Percentiles rank a stretch among this genome's conserved stretches.
These are phyloP conservation scores for Cotesia chilonis DNA, from an alignment of 1,140 invertebrate species.

Conservation along the genomic window DNA sequence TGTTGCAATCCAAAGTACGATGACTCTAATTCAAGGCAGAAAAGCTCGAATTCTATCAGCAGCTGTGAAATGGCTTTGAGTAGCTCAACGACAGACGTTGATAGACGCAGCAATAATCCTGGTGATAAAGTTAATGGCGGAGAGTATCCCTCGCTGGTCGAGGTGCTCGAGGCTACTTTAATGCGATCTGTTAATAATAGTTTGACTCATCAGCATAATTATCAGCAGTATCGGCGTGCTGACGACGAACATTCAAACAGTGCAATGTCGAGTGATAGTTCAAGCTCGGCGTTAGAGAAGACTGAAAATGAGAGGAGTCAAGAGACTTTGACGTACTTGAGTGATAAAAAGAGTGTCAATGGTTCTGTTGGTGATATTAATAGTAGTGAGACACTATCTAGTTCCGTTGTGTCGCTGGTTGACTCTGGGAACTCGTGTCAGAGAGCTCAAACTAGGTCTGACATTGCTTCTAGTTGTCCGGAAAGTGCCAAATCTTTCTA, in stretches of 20 bases:
- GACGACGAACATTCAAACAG: constrained; percentile 22
- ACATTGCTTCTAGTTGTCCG: constrained; percentile 27
- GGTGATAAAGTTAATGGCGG: constrained; percentile 42
- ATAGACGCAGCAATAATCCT: constrained; percentile 46
- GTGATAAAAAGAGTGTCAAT: constrained; percentile 4
- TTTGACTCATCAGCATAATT: too few relatives aligned
- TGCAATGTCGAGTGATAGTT: constrained; percentile 32
- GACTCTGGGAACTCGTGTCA: constrained; percentile 13
- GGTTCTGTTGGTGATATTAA: constrained; percentile 22
- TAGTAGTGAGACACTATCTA: constrained; percentile 35
- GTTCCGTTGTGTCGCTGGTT: constrained; percentile 31
- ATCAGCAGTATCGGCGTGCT: background rate
- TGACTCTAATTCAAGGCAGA: constrained; percentile 49
- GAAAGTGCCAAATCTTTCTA: constrained; percentile 32
- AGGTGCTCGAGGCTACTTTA: constrained; percentile 27
- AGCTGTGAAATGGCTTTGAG: constrained; percentile 65
- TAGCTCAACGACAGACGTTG: constrained; percentile 53
- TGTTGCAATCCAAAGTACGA: constrained; percentile 51
- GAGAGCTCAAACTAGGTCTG: constrained; percentile 1
- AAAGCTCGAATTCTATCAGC: constrained; percentile 63
- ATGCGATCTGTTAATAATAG: constrained; percentile 10
- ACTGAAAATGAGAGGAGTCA: constrained; percentile 34
- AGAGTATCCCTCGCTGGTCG: constrained; percentile 31
- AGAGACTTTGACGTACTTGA: constrained; percentile 32
- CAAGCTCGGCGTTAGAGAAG: constrained; percentile 11